Conservation (phyloP, 2,888 invertebrate species). For the Agrotis ipsilon region DNA sequence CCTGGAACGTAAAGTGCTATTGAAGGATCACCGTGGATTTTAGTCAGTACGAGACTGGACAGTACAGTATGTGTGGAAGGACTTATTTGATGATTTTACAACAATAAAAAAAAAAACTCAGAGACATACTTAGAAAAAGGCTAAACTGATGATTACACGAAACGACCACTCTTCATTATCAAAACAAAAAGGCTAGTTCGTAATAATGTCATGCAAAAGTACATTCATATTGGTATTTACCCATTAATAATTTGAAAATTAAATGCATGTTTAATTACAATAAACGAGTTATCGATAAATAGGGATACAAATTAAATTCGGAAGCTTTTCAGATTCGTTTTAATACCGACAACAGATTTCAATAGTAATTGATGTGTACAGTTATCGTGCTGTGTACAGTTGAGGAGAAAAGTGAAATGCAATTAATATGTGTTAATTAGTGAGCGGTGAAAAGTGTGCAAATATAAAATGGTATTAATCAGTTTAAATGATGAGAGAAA, state of each 20-base stretch:
- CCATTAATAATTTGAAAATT: conserved; percentile 51
- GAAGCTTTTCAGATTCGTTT: conserved; percentile 65
- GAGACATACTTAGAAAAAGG: too few relatives aligned
- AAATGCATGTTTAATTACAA: conserved; percentile 53
- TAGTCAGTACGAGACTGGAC: too few relatives aligned
- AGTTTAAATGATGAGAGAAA: not conserved
- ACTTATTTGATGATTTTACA: too few relatives aligned
- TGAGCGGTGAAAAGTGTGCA: not conserved
- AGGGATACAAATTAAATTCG: conserved; percentile 65
- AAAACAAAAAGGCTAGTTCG: not conserved
- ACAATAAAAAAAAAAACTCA: too few relatives aligned
- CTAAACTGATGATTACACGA: too few relatives aligned
- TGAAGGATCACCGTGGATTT: too few relatives aligned
- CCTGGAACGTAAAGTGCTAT: too few relatives aligned
- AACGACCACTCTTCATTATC: not conserved
- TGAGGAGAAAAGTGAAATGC: conserved; percentile 28
- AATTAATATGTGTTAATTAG: conserved; percentile 28
- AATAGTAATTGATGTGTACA: conserved; percentile 75
- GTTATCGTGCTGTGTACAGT: conserved; percentile 57
- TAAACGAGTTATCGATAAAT: conserved; percentile 60
- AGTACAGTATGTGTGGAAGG: too few relatives aligned
- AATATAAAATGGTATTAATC: not conserved
- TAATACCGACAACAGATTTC: conserved; percentile 71
- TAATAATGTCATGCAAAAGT: conserved; percentile 10
- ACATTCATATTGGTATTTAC: conserved; percentile 39